These are phyloP conservation scores for Biston stratarius DNA, from an alignment of 2,888 invertebrate genomes.

Conservation along the genomic window DNA sequence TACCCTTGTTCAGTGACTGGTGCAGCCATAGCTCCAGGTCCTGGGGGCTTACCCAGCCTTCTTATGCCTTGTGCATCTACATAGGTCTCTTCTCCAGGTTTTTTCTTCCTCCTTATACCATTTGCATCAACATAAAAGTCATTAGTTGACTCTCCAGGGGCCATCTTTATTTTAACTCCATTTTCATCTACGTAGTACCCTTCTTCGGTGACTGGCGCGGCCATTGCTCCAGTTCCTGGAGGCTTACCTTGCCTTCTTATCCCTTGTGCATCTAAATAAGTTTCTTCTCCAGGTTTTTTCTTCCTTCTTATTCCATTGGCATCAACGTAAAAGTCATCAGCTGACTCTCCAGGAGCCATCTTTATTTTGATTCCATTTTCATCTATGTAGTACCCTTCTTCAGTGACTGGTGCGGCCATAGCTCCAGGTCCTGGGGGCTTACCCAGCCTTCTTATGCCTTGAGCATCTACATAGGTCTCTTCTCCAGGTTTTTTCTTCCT, in stretches of 20 bases:
- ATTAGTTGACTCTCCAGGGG: background rate
- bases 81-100: background rate
- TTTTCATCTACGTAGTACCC: slow-evolving; percentile 6
- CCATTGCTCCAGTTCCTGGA: background rate
- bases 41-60: background rate
- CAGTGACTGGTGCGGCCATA: background rate
- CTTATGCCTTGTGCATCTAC: slow-evolving; percentile 6
- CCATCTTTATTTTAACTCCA: background rate
- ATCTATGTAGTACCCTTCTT: slow-evolving; percentile 9
- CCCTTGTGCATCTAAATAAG: slow-evolving; percentile 11
- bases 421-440: background rate
- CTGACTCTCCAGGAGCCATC: background rate
- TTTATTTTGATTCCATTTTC: background rate
- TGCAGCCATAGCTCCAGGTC: background rate
- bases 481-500: background rate
- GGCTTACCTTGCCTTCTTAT: background rate
- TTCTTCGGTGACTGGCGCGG: background rate
- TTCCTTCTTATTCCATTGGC: background rate
- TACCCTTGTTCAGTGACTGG: slow-evolving; percentile 1
- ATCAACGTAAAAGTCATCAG: slow-evolving; percentile 5
- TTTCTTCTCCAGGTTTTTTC: background rate
- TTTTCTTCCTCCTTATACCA: background rate
- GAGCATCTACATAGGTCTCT: slow-evolving; percentile 6
- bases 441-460: background rate
- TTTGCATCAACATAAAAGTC: slow-evolving; percentile 10